Evolutionary conservation across 2,888 invertebrate species (phyloP), one percentile per base, ranked within the genome.

Genomic region (Xanthorhoe spadicearia): DNA sequence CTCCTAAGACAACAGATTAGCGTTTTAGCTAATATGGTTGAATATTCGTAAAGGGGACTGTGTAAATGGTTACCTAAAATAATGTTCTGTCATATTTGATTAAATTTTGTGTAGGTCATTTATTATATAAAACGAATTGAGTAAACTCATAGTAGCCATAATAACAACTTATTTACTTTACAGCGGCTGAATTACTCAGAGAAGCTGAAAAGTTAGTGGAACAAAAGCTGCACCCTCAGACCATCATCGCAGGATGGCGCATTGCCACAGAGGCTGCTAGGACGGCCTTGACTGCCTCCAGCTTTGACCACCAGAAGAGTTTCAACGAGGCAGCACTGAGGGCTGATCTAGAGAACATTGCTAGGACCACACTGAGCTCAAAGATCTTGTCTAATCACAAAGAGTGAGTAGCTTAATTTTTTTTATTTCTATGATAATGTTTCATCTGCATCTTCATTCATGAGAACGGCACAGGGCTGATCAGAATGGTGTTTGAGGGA

Each of bases 361-460:
- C 99, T 8, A 95, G 98, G 50, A 99, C 99, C 23, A 99, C 99
- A 23, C 93, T 99, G 48, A 99, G 99, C 82, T 99, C 99, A 0
- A 99, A 99, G 90, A 99, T 99, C 86, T 93, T 99, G 48, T 96
- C 98, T 32, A 99, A 99, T 82, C 98, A 99, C 87, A 99, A 99
- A 90, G 99, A 99, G 82, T 94, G 73, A 88, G 92, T 86, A 57
- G 7, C 15, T 46, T 46, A 6, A 15, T 3, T 43, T 13, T 2
- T n/a, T 4, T 32, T 32, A 32, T 32, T 32, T 35, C 4, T 35
- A 9, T 38, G 38, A 38, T 2, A 38, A 38, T 7, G 10, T 38
- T 38, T 13, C 13, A 9, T 6, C 35, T 23, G 23, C 23, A 23
- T 3, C 23, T 32, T 7, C 32, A 32, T 7, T 7, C 32, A 32